Evolutionary conservation across 2,113 vertebrate genomes (phyloP), one percentile per base, ranked within the genome.

Genomic region (Pollimyrus isidori): DNA sequence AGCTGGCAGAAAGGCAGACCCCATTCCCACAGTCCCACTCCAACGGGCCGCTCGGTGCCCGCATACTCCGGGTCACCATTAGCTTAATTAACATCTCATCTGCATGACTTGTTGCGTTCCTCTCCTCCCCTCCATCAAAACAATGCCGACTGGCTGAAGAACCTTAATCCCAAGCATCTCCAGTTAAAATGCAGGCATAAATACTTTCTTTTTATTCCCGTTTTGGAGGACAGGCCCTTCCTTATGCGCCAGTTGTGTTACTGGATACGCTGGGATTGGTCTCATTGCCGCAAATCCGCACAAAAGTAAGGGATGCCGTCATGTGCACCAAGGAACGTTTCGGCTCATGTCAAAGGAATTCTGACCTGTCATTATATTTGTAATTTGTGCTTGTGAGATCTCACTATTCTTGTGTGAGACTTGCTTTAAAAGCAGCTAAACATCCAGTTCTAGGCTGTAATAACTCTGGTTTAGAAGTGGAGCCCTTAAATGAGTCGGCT

Each of bases 61-160:
- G 95, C 96, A 96, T 96, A 96, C 96, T 96, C 97, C 96, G 97
- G 97, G 96, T 97, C 96, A 97, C 95, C 96, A 95, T 96, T 97
- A 94, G 92, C 95, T 96, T 98, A 97, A 97, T 98, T 99, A 98
- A 97, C 97, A 99, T 98, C 96, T 97, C 95, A 98, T 98, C 97
- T 98, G 97, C 97, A 98, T 98, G 98, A 97, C 97, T 97, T 97
- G 97, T 97, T 97, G 96, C 97, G 90, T 11, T 91, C 96, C 96
- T 88, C 85, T 88, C 89, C 52, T 87, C 17, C 50, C 82, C 49
- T 42, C 53, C 49, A 95, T 95, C 97, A 94, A 95, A 98, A 98
- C 97, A 97, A 98, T 97, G 96, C 96, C 94, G 95, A 94, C 94
- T 95, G 95, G 95, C 95, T 94, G 96, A 96, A 96, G 96, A 97